Base-by-base conservation (phyloP, 23 tunicate genomes). In the Phallusia fumigata region DNA sequence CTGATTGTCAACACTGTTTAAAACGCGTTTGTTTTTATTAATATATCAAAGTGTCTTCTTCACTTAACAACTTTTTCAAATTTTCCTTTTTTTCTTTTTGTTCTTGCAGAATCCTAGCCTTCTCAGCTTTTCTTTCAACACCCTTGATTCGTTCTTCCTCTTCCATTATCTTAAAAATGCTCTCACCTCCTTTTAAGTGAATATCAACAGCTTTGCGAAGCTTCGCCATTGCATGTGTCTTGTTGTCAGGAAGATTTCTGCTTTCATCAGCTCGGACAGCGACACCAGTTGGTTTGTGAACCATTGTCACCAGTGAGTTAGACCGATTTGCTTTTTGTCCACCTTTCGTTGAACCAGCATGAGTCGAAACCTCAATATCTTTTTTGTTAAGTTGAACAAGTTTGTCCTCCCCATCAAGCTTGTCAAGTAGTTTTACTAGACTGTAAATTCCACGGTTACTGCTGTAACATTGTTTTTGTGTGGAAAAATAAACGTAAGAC, bases 321-420 rank as follows among this genome's bases (percentile, higher is more conserved):
- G 93, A 76, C 33, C 84, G 78, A 64, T 88, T 88, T 47, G 93
- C 93, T 79, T 88, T 88, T 52, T 88, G 93, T 16, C 93, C 93
- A 52, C 93, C 93, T 79, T 81, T 80, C 2, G 93, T 52, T 26
- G 84, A 30, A 0, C 87, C 93, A 53, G 93, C 69, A 58, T 22
- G 28, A 13, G 26, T 58, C 5, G 26, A 6, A 3, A 58, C 28
- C 1, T 58, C 13, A 58, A 58, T 13, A 24, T 58, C 69, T 21
- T 58, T 58, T 58, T 58, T 58, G 26, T 58, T 24, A 3, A 58
- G 1, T 24, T 22, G 28, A 58, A 58, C 28, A 22, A 58, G 69
- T 58, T 58, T 22, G 69, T 58, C 13, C 13, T 58, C 28, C 16
- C 5, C 3, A 2, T 58, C 69, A 22, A 58, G 28, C 13, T 58